Conservation (phyloP, 2,797 vertebrate species). For the Pseudocheirus occidentalis region DNA sequence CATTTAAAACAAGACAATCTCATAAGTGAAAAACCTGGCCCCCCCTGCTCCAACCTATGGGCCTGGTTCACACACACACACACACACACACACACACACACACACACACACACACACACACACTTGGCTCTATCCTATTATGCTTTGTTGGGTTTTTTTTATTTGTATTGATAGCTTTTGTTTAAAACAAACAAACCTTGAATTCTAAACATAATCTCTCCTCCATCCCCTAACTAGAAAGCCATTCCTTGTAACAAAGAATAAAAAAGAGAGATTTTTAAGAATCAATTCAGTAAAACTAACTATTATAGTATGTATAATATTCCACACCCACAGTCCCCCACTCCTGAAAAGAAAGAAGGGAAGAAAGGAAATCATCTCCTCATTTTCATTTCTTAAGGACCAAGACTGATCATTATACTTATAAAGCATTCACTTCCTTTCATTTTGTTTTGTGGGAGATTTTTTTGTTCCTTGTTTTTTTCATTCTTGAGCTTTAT, state of each 20-base stretch:
- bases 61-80: background rate
- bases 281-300: background rate
- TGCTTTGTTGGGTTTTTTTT: background rate
- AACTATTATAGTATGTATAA: background rate
- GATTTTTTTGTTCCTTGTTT: background rate
- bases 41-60: background rate
- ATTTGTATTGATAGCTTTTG: background rate
- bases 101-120: no score
- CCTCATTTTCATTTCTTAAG: background rate
- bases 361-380: background rate
- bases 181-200: background rate
- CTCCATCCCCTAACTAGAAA: background rate
- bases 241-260: background rate
- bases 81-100: background rate
- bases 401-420: background rate
- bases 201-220: background rate
- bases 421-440: background rate
- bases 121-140: background rate
- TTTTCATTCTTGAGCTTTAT: background rate
- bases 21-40: no score
- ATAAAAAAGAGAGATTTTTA: background rate
- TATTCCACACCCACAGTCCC: background rate
- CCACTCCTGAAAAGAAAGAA: background rate
- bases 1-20: background rate
- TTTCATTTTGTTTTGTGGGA: background rate